Evolutionary conservation across 2,797 vertebrate genomes (phyloP).

Genomic region (Brachyrhaphis roseni): DNA sequence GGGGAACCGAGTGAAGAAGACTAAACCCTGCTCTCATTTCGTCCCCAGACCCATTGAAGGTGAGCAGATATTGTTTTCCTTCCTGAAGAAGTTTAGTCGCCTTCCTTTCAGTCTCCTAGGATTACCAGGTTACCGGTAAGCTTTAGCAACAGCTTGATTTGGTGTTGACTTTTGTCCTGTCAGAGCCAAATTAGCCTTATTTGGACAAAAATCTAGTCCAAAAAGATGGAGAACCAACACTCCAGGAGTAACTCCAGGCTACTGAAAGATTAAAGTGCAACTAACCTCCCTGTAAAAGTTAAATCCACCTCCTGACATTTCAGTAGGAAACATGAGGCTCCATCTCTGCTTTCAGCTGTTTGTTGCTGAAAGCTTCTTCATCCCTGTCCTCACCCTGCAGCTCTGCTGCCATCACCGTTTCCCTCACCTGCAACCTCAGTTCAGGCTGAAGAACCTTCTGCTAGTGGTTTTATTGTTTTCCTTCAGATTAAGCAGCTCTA

Average conservation of each 20-base stretch:
- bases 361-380: slow-evolving; percentile 12
- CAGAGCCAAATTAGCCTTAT: background rate
- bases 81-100: background rate
- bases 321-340: slow-evolving; percentile 49
- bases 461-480: background rate
- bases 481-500: background rate
- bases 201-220: background rate
- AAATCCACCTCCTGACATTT: background rate
- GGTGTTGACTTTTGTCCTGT: background rate
- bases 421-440: slow-evolving; percentile 2
- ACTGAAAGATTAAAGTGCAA: background rate
- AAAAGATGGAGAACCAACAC: background rate
- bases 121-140: background rate
- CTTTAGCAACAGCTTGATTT: background rate
- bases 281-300: too few species aligned
- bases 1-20: slow-evolving; percentile 98
- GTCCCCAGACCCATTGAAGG: slow-evolving; percentile 98
- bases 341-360: slow-evolving; percentile 44
- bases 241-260: background rate
- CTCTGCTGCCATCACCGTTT: background rate
- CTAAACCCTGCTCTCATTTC: slow-evolving; percentile 97
- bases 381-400: background rate
- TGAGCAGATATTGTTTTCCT: slow-evolving; percentile 44
- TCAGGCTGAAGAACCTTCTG: background rate
- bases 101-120: background rate